Conservation (phyloP, 2,797 vertebrate species). For the Rhinatrema bivittatum region DNA sequence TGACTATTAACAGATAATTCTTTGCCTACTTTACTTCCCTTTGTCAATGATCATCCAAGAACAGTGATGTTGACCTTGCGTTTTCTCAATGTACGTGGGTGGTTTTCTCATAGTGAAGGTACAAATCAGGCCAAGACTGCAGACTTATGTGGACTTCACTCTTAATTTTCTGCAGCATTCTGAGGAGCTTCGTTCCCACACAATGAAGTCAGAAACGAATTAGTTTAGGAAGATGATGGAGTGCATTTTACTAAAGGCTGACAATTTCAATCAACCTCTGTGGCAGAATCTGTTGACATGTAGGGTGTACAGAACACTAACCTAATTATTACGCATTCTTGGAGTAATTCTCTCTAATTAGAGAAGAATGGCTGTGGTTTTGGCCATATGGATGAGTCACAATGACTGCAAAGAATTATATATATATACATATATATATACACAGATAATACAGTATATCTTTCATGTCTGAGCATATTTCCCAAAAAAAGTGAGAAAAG, state of each 20-base stretch:
- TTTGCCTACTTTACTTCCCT: no score
- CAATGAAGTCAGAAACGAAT: neutral
- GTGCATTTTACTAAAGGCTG: neutral
- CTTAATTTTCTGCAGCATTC: slow-evolving; percentile 33
- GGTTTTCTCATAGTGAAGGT: slow-evolving; percentile 11
- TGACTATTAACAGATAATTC: no score
- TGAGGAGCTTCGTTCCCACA: slow-evolving; percentile 3
- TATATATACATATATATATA: no score
- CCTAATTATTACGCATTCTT: slow-evolving; percentile 39
- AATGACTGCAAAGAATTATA: neutral
- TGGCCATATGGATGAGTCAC: slow-evolving; percentile 15
- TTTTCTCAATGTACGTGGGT: slow-evolving; percentile 3
- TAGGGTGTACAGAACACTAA: slow-evolving; percentile 15
- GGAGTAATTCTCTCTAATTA: slow-evolving; percentile 36
- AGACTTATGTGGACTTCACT: slow-evolving; percentile 10
- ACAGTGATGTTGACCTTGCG: no score
- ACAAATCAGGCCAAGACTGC: slow-evolving; percentile 9
- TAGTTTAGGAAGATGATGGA: slow-evolving; percentile 10
- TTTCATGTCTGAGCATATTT: no score
- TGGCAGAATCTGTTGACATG: slow-evolving; percentile 22
- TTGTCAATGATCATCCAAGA: no score
- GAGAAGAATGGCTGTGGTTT: slow-evolving; percentile 30
- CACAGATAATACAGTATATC: no score
- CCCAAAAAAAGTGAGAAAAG: no score
- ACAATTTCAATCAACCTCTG: slow-evolving; percentile 20